These are phyloP conservation scores for Plectrocnemia conspersa DNA, from an alignment of 1,140 invertebrate species.

Conservation along the genomic window DNA sequence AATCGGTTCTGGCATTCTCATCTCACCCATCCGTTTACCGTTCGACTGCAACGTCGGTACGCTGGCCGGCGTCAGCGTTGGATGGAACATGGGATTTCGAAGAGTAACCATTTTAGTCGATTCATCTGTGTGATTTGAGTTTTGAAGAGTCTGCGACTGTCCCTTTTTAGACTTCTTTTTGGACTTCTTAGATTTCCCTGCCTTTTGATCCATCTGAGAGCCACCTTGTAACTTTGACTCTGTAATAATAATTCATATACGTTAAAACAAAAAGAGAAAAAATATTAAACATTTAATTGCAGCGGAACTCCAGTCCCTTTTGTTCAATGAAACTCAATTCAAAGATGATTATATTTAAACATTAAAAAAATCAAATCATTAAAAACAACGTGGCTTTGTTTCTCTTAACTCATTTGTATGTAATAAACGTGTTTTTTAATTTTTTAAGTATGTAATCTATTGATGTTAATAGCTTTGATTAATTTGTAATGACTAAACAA, in stretches of 20 bases:
- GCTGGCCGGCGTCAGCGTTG: conserved; percentile 43
- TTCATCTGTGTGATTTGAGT: conserved; percentile 34
- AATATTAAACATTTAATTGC: background rate
- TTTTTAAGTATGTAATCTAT: no score
- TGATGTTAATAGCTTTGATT: no score
- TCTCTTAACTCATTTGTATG: no score
- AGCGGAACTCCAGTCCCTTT: background rate
- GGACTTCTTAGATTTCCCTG: conserved; percentile 43
- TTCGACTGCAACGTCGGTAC: conserved; percentile 52
- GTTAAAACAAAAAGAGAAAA: conserved; percentile 1
- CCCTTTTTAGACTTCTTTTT: conserved; percentile 48
- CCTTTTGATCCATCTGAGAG: conserved; percentile 3
- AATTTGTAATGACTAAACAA: no score
- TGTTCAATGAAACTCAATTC: background rate
- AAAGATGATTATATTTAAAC: no score
- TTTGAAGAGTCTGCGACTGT: conserved; percentile 34
- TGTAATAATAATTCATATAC: conserved; percentile 12
- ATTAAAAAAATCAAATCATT: no score
- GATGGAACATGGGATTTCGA: conserved; percentile 67
- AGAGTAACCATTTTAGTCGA: conserved; percentile 69
- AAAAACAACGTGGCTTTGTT: no score
- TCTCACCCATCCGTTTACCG: conserved; percentile 58
- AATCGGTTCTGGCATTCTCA: conserved; percentile 45
- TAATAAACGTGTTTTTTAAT: no score
- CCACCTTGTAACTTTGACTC: conserved; percentile 8